Conservation (phyloP, 2,888 invertebrate genomes). For the Limnephilus auricula region DNA sequence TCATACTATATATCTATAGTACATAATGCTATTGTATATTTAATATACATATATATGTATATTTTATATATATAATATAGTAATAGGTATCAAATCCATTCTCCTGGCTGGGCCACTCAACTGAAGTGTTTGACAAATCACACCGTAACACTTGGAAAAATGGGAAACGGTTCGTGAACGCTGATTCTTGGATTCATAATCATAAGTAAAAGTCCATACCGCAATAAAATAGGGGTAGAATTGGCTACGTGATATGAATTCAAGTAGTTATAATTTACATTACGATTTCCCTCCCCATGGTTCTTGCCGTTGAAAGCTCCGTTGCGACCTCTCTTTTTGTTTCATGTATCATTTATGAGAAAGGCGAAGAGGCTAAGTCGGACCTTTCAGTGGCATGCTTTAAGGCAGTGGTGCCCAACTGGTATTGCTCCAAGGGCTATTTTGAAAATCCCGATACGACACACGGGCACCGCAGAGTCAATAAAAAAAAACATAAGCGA, state of each 20-base stretch:
- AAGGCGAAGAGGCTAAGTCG: not conserved
- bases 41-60: too few species aligned
- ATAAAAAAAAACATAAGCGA: too few species aligned
- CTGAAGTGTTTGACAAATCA: not conserved
- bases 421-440: too few species aligned
- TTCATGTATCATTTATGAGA: not conserved
- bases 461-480: too few species aligned
- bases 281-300: constrained; percentile 49
- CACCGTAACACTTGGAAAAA: not conserved
- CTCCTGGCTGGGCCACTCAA: not conserved
- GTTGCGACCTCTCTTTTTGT: not conserved
- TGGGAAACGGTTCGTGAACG: not conserved
- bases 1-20: too few species aligned
- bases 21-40: too few species aligned
- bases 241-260: constrained; percentile 50
- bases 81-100: not conserved
- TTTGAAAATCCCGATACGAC: too few species aligned
- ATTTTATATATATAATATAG: too few species aligned
- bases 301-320: not conserved
- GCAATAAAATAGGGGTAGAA: constrained; percentile 51
- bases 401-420: too few species aligned
- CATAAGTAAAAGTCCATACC: constrained; percentile 53
- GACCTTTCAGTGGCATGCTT: not conserved
- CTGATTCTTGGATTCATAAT: constrained; percentile 40
- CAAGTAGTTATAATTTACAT: constrained; percentile 52